Evolutionary conservation across 2,113 vertebrate genomes (phyloP).

Genomic region (Pseudorasbora parva): DNA sequence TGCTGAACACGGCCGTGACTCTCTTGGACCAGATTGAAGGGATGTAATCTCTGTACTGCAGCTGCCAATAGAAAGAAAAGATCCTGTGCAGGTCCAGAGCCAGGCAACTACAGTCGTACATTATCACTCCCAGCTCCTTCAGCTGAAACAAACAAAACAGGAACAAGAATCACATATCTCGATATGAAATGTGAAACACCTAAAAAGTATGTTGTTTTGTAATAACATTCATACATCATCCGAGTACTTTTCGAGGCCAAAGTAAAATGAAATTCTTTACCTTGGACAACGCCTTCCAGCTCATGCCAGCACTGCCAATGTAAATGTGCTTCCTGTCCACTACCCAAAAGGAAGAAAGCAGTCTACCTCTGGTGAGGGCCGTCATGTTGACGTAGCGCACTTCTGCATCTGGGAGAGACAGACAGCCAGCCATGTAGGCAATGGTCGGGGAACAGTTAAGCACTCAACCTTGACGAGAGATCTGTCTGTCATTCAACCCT

Average conservation of each 20-base stretch:
- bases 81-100: slow-evolving; percentile 93
- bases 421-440: not conserved
- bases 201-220: slow-evolving; percentile 2
- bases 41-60: slow-evolving; percentile 77
- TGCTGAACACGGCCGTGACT: slow-evolving; percentile 86
- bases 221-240: too few species aligned
- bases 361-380: slow-evolving; percentile 85
- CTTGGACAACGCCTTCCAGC: slow-evolving; percentile 89
- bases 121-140: slow-evolving; percentile 91
- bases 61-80: slow-evolving; percentile 85
- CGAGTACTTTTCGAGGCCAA: not conserved
- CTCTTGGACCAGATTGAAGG: slow-evolving; percentile 91
- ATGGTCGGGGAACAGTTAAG: not conserved
- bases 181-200: not conserved
- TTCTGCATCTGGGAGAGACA: slow-evolving; percentile 80
- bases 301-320: slow-evolving; percentile 90
- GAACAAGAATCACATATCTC: slow-evolving; percentile 4
- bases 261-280: slow-evolving; percentile 67
- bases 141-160: slow-evolving; percentile 78
- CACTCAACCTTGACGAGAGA: slow-evolving; percentile 3
- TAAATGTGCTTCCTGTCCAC: slow-evolving; percentile 94
- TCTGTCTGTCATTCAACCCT: slow-evolving; percentile 5
- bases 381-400: slow-evolving; percentile 90
- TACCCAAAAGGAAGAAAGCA: slow-evolving; percentile 95
- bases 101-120: slow-evolving; percentile 95